These are phyloP conservation scores for Catocala sponsa DNA, from an alignment of 2,888 invertebrate genomes.

Conservation along the genomic window DNA sequence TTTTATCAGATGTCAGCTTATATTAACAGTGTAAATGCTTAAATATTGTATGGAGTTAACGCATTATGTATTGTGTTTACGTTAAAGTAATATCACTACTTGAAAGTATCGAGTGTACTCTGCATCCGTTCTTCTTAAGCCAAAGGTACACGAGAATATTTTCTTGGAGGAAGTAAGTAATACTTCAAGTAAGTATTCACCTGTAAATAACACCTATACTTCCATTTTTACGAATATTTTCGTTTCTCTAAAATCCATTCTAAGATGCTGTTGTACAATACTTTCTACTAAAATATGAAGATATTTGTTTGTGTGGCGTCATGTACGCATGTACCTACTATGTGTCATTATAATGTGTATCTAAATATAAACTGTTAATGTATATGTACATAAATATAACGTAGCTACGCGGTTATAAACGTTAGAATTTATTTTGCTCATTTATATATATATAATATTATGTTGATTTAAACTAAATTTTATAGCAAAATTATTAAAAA, in stretches of 20 bases:
- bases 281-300: conserved; percentile 21
- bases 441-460: conserved; percentile 25
- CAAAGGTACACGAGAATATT: not conserved
- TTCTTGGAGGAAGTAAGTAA: not conserved
- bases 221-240: too few relatives aligned
- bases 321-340: conserved; percentile 37
- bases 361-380: conserved; percentile 50
- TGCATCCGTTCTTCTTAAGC: conserved; percentile 3
- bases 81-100: conserved; percentile 10
- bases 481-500: conserved; percentile 46
- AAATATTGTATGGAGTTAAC: conserved; percentile 36
- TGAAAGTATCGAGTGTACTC: conserved; percentile 20
- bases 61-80: conserved; percentile 14
- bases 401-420: conserved; percentile 54
- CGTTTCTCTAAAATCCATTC: conserved; percentile 7
- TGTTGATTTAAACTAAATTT: conserved; percentile 33
- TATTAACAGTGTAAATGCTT: conserved; percentile 54
- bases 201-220: too few relatives aligned
- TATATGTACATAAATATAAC: conserved; percentile 50
- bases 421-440: conserved; percentile 51
- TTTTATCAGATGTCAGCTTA: conserved; percentile 45
- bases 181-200: too few relatives aligned
- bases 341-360: conserved; percentile 48
- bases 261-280: conserved; percentile 39
- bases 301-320: conserved; percentile 24